Base-by-base conservation (phyloP, 2,888 invertebrate genomes). In the Odontocolon sp. region DNA sequence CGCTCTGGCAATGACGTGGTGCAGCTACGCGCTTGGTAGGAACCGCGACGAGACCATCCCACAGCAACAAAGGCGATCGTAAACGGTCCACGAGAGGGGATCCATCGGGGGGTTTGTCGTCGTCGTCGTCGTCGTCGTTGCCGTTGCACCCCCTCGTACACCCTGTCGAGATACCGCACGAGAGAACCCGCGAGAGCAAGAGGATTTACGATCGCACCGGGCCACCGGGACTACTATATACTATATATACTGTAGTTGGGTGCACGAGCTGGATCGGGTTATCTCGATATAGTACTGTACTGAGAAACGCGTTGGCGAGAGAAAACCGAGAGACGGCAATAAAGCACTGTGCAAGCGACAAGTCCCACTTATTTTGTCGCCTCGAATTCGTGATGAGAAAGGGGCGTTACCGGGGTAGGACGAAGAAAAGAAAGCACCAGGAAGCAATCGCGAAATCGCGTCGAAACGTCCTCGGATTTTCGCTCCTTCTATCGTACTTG, bases 301-400 rank as follows among this genome's bases (percentile, higher is more conserved):
- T 31, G 67, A 14, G 23, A 45, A 31, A 40, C 45, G 54, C 9
- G 45, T 54, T 38, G 16, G 33, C 40, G 28, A 8, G 45, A 31
- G 57, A 31, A 50, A 57, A 42, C 38, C 45, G 54, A 45, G 64
- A 68, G 61, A 68, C 52, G 77, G 77, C 77, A 72, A 77, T 72
- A 72, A 77, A 77, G 77, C 72, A 72, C 72, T 54, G 77, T 77
- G 72, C 77, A 72, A 72, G 64, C 69, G 77, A 77, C 77, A 77
- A 77, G 77, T 63, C 57, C 72, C 77, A 77, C 77, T 72, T 77
- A 77, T 77, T 77, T 77, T 72, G 77, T 77, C 77, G 77, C 77
- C 72, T 77, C 72, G 77, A 77, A 77, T 77, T 72, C 68, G 57
- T 57, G 72, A 77, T 72, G 77, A 77, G 57, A 72, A 63, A 72